Base-by-base conservation (phyloP, 2,113 vertebrate species). In the Dicrurus megarhynchus region DNA sequence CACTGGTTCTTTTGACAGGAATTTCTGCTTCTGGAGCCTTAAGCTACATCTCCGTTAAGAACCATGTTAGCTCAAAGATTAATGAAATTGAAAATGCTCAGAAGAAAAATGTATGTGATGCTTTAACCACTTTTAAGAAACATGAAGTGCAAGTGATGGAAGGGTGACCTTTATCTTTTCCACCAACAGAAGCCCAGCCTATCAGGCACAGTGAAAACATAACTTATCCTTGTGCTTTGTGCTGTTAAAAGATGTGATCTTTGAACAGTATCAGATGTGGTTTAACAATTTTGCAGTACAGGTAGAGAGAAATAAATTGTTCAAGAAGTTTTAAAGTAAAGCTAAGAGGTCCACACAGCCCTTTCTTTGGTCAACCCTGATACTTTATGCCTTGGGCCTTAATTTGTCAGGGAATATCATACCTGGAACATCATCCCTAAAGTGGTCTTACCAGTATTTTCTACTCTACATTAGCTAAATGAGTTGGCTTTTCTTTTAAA, bases 131-230 rank as follows among this genome's bases (percentile, higher is more conserved):
- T 92, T 89, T 42, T 90, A 89, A 75, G 81, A 89, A 95, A 93
- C 55, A 86, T 39, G 81, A 95, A 93, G 69, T 73, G 84, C 3
- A 12, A 93, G 81, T 93, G 95, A 95, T 91, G 90, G 90, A 97
- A 96, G 46, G 73, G 9, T 93, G 94, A 97, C 71, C 88, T 95
- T 96, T 97, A 94, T 86, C 60, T 94, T 86, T 93, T 75, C 86
- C 64, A 80, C 79, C 87, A 88, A 89, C 44, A 94, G 84, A 88
- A 89, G 75, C 69, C 81, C 68, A 95, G 27, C 57, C 61, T 93
- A 55, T 44, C 61, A 77, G 86, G 57, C 88, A 92, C 5, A 75
- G 76, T 1, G 2, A 95, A 92, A 89, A 96, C n/a, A n/a, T 21
- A 84, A 91, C 89, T 92, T 94, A 92, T 91, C 70, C 44, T 84